Evolutionary conservation across 2,113 vertebrate genomes (phyloP).

Genomic region (Myiagra hebetior): DNA sequence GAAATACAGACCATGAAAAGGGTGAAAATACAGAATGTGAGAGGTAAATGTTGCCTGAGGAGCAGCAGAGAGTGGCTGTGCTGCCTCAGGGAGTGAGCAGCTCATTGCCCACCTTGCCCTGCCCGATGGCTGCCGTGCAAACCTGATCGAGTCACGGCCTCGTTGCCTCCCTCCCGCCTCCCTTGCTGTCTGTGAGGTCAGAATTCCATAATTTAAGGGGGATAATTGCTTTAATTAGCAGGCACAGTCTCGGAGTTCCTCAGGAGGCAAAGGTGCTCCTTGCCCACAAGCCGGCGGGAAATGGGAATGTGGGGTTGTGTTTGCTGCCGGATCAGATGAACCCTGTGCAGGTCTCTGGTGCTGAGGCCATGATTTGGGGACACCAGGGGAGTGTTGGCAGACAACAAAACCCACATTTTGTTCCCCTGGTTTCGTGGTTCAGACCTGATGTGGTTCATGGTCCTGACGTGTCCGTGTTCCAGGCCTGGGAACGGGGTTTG

Average conservation of each 20-base stretch:
- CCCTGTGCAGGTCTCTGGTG: neutral
- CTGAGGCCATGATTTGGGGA: neutral
- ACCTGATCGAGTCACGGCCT: neutral
- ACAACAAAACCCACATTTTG: neutral
- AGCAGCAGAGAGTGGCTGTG: neutral
- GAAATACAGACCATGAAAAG: neutral
- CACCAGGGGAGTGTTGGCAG: neutral
- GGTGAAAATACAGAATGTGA: neutral
- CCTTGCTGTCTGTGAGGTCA: neutral
- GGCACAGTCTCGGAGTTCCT: neutral
- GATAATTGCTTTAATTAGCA: neutral
- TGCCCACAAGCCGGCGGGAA: neutral
- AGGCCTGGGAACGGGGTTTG: neutral
- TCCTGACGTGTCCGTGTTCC: accelerated
- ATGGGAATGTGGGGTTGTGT: neutral
- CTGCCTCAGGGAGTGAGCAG: neutral
- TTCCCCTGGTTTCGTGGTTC: neutral
- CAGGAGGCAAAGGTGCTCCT: neutral
- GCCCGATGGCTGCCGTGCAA: neutral
- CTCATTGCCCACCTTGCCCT: neutral
- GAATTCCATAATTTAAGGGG: neutral
- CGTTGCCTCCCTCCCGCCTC: neutral
- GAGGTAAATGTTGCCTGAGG: neutral
- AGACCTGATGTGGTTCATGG: neutral
- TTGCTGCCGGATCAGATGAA: neutral